Evolutionary conservation across 2,888 invertebrate genomes (phyloP), one percentile per base, ranked within the genome.

Genomic region (Phyllotreta striolata): DNA sequence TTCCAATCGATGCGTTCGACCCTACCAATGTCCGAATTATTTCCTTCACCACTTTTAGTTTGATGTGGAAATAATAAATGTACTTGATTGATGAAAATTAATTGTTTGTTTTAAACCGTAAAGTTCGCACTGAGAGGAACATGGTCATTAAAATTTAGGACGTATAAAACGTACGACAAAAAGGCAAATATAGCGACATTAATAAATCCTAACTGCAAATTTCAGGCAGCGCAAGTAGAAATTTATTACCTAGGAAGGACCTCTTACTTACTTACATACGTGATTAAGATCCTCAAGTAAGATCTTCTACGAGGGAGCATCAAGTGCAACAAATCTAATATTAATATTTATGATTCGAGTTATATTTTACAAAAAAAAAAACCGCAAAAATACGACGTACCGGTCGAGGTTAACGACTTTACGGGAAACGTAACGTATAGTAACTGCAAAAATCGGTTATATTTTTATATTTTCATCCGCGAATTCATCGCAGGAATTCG

Each of bases 281-380:
- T 59, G 59, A 41, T 43, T 7, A 35, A 59, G 59, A 59, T 59
- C 13, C 34, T 51, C 7, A 51, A 51, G 35, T 40, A 37, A 59
- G 59, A 59, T 59, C 49, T 24, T 24, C 24, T 41, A 41, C 9
- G 37, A 12, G 43, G 10, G 13, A 40, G 35, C 59, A 51, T 51
- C 51, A 59, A 59, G 41, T 59, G 51, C 59, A 51, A 13, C 41
- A 59, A 59, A 59, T 51, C 51, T 49, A 12, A 40, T 49, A 59
- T 59, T 59, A 59, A 59, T 59, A 51, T 59, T 59, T 59, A 59
- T 59, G 59, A 52, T 39, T 49, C 37, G 12, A 35, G 35, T 44
- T 44, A n/a, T 44, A n/a, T n/a, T 13, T n/a, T 44, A 13, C 14
- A n/a, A 44, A n/a, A 10, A 43, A 43, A 43, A 44, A 44, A 44